A percentile compares a stretch with the other conserved stretches of the same genome.
Evolutionary conservation across 2,797 vertebrate genomes (phyloP).

Genomic region (Threskiornis aethiopicus): DNA sequence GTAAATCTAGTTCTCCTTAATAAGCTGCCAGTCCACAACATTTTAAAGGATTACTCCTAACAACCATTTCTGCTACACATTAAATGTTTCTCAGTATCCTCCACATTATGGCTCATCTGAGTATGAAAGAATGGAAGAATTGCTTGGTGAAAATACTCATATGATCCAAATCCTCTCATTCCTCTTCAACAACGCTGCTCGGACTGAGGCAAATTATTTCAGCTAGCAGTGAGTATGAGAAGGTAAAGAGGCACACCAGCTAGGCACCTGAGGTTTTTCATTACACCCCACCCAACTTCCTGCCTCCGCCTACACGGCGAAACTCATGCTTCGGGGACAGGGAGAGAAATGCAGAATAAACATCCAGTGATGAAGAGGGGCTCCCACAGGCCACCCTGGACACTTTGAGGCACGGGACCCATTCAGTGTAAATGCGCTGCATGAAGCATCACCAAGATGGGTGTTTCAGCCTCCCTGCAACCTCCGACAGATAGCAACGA

Average conservation of each 20-base stretch:
- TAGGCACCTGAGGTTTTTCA: background rate
- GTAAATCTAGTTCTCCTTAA: background rate
- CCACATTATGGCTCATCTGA: background rate
- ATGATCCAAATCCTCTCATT: background rate
- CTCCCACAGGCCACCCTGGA: background rate
- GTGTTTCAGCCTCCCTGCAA: background rate
- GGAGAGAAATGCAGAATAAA: background rate
- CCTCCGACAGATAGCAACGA: background rate
- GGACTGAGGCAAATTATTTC: background rate
- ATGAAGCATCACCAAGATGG: background rate
- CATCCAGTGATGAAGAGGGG: background rate
- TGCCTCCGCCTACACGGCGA: fast-evolving
- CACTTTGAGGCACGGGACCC: background rate
- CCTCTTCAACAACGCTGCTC: background rate
- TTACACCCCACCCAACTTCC: background rate
- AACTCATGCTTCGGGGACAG: background rate
- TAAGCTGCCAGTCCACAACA: background rate
- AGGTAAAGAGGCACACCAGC: background rate
- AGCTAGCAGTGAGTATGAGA: background rate
- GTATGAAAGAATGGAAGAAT: background rate
- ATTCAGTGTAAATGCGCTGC: fast-evolving
- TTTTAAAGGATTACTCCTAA: background rate
- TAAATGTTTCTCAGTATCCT: background rate
- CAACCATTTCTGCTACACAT: background rate
- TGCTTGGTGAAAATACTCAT: background rate